phyloP scores from a whole-genome alignment of 1,140 invertebrate species.

The Calliopsis andreniformis region DNA sequence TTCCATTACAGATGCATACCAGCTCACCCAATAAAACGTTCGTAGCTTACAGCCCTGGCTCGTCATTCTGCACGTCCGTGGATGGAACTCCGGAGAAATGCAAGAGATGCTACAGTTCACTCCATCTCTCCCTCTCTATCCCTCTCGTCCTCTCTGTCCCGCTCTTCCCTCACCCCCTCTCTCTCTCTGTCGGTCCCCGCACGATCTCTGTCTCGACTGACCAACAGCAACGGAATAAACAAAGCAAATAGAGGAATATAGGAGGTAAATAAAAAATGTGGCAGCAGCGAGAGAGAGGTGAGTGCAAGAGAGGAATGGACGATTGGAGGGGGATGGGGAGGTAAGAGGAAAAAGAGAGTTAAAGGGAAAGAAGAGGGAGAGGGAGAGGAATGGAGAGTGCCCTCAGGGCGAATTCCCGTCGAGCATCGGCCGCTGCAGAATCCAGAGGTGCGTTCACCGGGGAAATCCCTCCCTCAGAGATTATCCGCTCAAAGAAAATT shows the following conservation, averaged over 20 bases:
- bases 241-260: slow-evolving; percentile 51
- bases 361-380: slow-evolving; percentile 33
- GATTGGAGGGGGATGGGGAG: neutral
- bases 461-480: slow-evolving; percentile 48
- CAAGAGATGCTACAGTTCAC: slow-evolving; percentile 41
- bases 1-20: slow-evolving; percentile 39
- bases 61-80: slow-evolving; percentile 44
- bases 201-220: slow-evolving; percentile 29
- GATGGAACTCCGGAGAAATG: slow-evolving; percentile 53
- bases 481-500: slow-evolving; percentile 45
- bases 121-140: neutral
- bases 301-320: slow-evolving; percentile 13
- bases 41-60: slow-evolving; percentile 54
- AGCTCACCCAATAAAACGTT: slow-evolving; percentile 40
- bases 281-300: slow-evolving; percentile 19
- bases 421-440: slow-evolving; percentile 49
- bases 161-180: neutral
- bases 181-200: neutral
- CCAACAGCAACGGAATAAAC: slow-evolving; percentile 51
- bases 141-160: neutral
- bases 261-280: slow-evolving; percentile 54
- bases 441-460: slow-evolving; percentile 42
- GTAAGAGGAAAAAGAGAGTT: slow-evolving; percentile 21
- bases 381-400: slow-evolving; percentile 45
- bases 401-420: slow-evolving; percentile 66